Evolutionary conservation across 2,888 invertebrate species (phyloP), one percentile per base, ranked within the genome.

Genomic region (Phalera bucephala): DNA sequence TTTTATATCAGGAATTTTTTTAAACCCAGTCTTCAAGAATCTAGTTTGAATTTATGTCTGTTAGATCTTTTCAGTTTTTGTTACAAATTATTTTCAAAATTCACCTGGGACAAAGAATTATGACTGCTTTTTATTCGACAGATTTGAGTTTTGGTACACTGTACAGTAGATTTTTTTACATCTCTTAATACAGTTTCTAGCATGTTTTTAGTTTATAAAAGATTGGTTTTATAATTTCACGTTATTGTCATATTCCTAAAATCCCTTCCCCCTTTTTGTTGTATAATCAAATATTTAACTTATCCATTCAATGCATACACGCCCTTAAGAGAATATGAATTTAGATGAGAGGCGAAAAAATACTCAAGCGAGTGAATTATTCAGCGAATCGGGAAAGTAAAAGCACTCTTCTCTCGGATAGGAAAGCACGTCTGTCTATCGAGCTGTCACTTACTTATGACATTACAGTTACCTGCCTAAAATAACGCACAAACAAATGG

Each of bases 401-500:
- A 80, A 78, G 77, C 76, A 64, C 66, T 72, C 53, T 67, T 52
- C 54, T 58, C 52, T 50, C 51, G 49, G 47, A 54, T 54, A 56
- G 65, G 6, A 63, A 61, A 65, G 65, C 54, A 44, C 48, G 61
- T 62, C 74, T 71, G 80, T 81, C 84, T 63, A 64, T 84, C 73
- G 42, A 45, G 38, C 75, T 84, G 84, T 82, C 84, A 84, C 81
- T 84, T 83, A 80, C 63, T 57, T 77, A 74, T 75, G 79, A 75
- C 76, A 70, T 59, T 49, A 60, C 59, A 57, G 50, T 40, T 55
- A 48, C 60, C 50, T 33, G 44, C 46, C 51, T 52, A 64, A 69
- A 69, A 54, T 63, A 54, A 62, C 59, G 40, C 33, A 37, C 40
- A 55, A 53, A 59, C 21, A 57, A 55, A 53, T 33, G 40, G 31